Evolutionary conservation across 2,888 invertebrate genomes (phyloP).

Genomic region (Pycnomerus fuliginosus): DNA sequence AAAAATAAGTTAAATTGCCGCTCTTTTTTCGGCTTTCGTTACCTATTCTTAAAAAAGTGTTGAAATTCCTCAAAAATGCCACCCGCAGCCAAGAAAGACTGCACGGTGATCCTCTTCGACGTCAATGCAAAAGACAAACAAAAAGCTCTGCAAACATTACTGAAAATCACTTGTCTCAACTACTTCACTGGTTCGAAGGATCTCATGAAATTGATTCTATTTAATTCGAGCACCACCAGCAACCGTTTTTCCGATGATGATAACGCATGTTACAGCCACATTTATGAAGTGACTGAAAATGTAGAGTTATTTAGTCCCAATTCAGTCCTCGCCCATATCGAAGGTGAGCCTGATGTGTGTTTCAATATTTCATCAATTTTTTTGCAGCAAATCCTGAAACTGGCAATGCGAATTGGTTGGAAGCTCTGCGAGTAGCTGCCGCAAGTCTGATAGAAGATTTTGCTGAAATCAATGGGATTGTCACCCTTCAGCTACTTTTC

Average conservation of each 20-base stretch:
- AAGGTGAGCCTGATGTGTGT: conserved; percentile 9
- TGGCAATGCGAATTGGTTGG: conserved; percentile 15
- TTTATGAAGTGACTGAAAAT: conserved; percentile 11
- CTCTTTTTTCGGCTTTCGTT: too few relatives aligned
- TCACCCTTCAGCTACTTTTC: conserved; percentile 15
- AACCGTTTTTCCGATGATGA: conserved; percentile 9
- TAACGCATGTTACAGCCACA: conserved; percentile 8
- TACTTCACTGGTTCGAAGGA: conserved; percentile 6
- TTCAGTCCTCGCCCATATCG: conserved; percentile 2
- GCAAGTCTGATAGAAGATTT: conserved; percentile 10
- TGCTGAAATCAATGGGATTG: conserved; percentile 1
- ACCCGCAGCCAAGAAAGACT: background rate
- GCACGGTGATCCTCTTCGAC: background rate
- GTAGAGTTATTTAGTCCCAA: conserved; percentile 3
- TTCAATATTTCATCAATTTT: conserved; percentile 1
- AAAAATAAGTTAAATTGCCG: too few relatives aligned
- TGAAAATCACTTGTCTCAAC: conserved; percentile 10
- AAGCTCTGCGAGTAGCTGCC: conserved; percentile 10
- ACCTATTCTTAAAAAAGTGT: too few relatives aligned
- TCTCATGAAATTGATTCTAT: conserved; percentile 15
- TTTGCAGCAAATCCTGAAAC: background rate
- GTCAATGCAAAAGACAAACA: background rate
- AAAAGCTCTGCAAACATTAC: conserved; percentile 4
- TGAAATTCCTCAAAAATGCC: too few relatives aligned
- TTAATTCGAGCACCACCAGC: conserved; percentile 12